Base-by-base conservation (phyloP, 2,888 invertebrate species). In the Mesochorus sp. region DNA sequence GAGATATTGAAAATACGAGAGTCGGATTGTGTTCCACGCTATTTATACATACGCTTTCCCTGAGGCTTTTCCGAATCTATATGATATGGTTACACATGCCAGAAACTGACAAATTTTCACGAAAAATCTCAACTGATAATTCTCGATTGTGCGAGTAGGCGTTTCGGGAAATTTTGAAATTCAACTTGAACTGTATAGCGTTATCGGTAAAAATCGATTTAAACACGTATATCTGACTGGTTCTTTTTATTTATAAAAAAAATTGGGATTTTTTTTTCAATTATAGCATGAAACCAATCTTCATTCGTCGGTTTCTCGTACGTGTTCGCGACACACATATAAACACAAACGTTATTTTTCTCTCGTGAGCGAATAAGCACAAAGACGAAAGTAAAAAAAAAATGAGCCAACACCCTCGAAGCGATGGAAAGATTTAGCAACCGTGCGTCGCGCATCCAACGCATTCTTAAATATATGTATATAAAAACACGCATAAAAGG, bases 381-480 rank as follows among this genome's bases (percentile, higher is more conserved):
- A 49, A 44, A 21, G 44, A 57, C n/a, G 10, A 49, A 14, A 44
- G 44, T n/a, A 39, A 55, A 55, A 53, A 70, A 14, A 51, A 59
- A 70, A 47, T 34, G 70, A 62, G 62, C 24, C 24, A 31, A 71
- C 24, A 24, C 53, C 37, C 64, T 31, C 55, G 72, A 24, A 61
- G 77, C 59, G 73, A 80, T 70, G 53, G 47, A 55, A 67, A 71
- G 70, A 73, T 73, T 70, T 66, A 47, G 42, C 59, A 71, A 76
- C 71, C 39, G 42, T 66, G 34, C 17, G 31, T 66, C 21, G 37
- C 31, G 53, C 57, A 47, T 39, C 39, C 57, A 66, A 53, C 62
- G 68, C 57, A 39, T 49, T 37, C 21, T 57, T 5, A 19, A 17
- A 51, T 12, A 19, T 14, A 12, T 21, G 8, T 3, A 28, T 12